These are phyloP conservation scores for Melipona quadrifasciata DNA, from an alignment of 1,140 invertebrate genomes.

Conservation along the genomic window DNA sequence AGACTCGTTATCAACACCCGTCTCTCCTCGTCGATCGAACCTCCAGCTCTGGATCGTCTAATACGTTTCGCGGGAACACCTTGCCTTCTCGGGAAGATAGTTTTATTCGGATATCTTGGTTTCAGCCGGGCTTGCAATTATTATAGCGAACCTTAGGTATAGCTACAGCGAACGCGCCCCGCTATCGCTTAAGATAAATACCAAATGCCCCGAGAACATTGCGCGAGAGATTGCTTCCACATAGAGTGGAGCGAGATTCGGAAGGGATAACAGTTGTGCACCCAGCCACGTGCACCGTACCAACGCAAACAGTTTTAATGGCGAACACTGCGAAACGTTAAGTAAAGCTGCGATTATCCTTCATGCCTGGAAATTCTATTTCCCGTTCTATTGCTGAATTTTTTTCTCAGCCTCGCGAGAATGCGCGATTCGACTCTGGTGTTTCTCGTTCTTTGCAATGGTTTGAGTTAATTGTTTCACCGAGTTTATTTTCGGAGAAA, in stretches of 20 bases:
- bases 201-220: neutral
- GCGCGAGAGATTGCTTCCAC: neutral
- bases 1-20: conserved; percentile 10
- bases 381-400: no score
- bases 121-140: no score
- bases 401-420: no score
- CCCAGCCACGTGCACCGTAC: neutral
- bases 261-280: neutral
- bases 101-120: neutral
- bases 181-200: neutral
- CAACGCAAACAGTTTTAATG: neutral
- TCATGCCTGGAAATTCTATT: neutral
- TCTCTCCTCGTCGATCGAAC: neutral
- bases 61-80: neutral
- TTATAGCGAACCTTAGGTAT: neutral
- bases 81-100: neutral
- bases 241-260: neutral
- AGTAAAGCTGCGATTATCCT: neutral
- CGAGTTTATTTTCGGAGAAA: no score
- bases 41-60: no score
- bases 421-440: no score
- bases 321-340: neutral
- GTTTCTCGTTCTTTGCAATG: no score
- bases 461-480: no score
- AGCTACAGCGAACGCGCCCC: no score